These are phyloP conservation scores for Vulpes lagopus DNA, from an alignment of 2,113 vertebrate species.

Conservation along the genomic window DNA sequence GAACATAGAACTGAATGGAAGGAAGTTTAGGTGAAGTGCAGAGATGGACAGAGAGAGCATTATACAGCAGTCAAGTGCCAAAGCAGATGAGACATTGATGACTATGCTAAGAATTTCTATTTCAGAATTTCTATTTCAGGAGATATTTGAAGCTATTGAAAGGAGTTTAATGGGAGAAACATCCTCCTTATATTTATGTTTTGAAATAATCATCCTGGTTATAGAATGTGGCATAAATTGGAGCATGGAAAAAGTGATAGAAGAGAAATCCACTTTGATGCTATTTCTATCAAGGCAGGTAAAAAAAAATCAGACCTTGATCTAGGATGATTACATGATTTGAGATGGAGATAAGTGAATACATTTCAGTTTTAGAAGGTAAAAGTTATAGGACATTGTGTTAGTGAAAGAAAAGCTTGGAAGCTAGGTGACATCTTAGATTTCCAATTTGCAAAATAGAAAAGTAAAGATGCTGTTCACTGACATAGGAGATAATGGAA, in stretches of 20 bases:
- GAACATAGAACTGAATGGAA: neutral
- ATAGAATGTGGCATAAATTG: neutral
- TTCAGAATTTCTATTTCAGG: neutral
- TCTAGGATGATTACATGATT: neutral
- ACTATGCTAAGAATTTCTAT: neutral
- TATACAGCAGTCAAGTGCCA: neutral
- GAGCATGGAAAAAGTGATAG: neutral
- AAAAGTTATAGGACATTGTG: neutral
- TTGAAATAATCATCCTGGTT: neutral
- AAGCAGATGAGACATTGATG: neutral
- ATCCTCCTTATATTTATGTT: neutral
- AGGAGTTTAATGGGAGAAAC: neutral
- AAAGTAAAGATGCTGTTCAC: neutral
- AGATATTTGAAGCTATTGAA: neutral
- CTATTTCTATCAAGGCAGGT: neutral
- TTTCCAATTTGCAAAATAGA: neutral
- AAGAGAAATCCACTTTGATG: neutral
- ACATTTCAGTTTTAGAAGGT: neutral
- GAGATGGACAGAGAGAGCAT: neutral
- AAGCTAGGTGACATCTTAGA: neutral
- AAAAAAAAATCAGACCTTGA: neutral
- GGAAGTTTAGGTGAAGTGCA: accelerated
- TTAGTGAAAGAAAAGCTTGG: neutral
- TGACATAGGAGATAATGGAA: neutral
- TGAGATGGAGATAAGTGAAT: neutral